phyloP scores from a whole-genome alignment of 1,140 invertebrate species.

The Nephotettix cincticeps region DNA sequence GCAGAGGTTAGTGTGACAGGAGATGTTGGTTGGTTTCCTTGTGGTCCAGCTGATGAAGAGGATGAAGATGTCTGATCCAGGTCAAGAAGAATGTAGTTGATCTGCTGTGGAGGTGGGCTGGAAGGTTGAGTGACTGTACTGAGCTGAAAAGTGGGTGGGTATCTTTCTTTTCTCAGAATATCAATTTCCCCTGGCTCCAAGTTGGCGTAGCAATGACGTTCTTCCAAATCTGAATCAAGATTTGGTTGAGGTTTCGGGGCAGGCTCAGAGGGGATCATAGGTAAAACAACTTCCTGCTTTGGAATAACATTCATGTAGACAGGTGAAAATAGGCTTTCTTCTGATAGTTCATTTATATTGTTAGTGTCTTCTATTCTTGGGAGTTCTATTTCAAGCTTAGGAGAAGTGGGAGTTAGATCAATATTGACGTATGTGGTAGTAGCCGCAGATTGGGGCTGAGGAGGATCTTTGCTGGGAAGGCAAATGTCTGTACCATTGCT shows the following conservation, averaged over 20 bases:
- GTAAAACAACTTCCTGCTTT: slow-evolving; percentile 42
- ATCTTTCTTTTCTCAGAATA: slow-evolving; percentile 44
- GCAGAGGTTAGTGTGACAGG: neutral
- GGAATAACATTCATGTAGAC: slow-evolving; percentile 65
- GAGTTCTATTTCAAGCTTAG: neutral
- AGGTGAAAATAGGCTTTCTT: slow-evolving; percentile 6
- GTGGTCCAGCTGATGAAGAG: slow-evolving; percentile 29
- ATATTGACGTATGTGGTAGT: slow-evolving; percentile 30
- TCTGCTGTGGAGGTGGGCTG: slow-evolving; percentile 48
- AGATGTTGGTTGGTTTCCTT: neutral
- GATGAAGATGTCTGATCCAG: slow-evolving; percentile 53
- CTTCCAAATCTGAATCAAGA: slow-evolving; percentile 35
- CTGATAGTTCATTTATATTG: neutral
- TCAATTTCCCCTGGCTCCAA: slow-evolving; percentile 60
- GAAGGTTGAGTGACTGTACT: slow-evolving; percentile 51
- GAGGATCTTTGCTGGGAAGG: slow-evolving; percentile 33
- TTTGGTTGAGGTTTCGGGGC: slow-evolving; percentile 1
- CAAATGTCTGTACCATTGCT: slow-evolving; percentile 36
- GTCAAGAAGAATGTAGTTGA: slow-evolving; percentile 78
- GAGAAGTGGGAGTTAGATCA: slow-evolving; percentile 35
- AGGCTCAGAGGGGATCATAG: slow-evolving; percentile 2
- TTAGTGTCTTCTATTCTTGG: neutral
- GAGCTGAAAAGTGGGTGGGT: slow-evolving; percentile 45
- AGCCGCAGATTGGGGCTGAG: slow-evolving; percentile 11
- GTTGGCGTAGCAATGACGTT: slow-evolving; percentile 63